phyloP scores from a whole-genome alignment of 2,113 vertebrate species.

The Lepus timidus region DNA sequence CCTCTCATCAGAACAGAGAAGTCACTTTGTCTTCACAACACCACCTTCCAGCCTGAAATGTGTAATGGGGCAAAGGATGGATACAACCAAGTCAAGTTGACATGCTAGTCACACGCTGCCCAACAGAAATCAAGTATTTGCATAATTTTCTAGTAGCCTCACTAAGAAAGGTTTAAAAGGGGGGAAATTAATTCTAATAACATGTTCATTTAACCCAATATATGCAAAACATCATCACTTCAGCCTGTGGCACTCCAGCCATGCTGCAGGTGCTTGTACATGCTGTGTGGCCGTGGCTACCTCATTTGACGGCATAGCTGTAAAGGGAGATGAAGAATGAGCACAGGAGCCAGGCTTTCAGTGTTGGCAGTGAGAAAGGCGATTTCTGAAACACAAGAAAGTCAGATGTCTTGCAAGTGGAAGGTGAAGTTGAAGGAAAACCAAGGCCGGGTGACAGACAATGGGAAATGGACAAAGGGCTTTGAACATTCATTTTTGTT shows the following conservation, averaged over 20 bases:
- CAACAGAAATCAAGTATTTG: not conserved
- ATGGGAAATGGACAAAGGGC: not conserved
- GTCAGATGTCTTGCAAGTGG: not conserved
- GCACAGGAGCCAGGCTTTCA: not conserved
- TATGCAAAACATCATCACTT: constrained; percentile 40
- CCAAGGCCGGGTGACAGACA: not conserved
- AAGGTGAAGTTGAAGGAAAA: constrained; percentile 37
- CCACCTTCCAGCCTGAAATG: not conserved
- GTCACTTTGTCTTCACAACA: not conserved
- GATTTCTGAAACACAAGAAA: not conserved
- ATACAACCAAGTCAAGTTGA: not conserved
- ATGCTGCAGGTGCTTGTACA: not conserved
- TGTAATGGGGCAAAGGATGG: not conserved
- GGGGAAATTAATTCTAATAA: constrained; percentile 36
- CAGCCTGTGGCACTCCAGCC: not conserved
- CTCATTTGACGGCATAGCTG: not conserved
- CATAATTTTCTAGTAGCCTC: not conserved
- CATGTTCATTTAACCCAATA: constrained; percentile 27
- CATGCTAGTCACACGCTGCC: not conserved
- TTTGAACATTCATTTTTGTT: constrained; percentile 23
- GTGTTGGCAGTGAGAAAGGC: not conserved
- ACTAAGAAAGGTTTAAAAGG: not conserved
- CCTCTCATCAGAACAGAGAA: not conserved
- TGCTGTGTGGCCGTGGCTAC: not conserved
- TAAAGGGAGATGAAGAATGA: not conserved